Evolutionary conservation across 1,140 invertebrate species (phyloP).

Genomic region (Kradibia gibbosae): DNA sequence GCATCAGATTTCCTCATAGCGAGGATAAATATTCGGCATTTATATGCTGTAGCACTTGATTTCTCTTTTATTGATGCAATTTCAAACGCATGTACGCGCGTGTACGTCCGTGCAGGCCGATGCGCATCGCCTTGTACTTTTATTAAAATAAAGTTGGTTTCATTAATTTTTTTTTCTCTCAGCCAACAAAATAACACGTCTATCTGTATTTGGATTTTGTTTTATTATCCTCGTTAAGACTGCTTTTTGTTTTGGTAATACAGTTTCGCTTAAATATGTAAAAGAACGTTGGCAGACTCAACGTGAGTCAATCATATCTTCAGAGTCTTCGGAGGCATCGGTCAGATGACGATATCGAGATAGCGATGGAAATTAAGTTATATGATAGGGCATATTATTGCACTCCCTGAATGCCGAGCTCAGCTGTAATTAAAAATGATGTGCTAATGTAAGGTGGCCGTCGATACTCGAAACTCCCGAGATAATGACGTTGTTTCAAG

Average conservation of each 20-base stretch:
- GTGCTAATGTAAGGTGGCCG: too few relatives aligned
- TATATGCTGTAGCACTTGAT: neutral
- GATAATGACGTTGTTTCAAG: too few relatives aligned
- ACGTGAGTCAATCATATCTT: too few relatives aligned
- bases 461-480: too few relatives aligned
- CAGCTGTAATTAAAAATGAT: too few relatives aligned
- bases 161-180: neutral
- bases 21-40: slow-evolving; percentile 18
- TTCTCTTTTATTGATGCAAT: neutral
- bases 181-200: neutral
- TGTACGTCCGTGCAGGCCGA: neutral
- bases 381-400: too few relatives aligned
- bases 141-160: neutral
- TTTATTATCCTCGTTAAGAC: neutral
- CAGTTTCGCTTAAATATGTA: neutral
- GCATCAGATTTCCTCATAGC: slow-evolving; percentile 13
- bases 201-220: neutral
- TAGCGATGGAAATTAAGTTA: too few relatives aligned
- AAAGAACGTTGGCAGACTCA: neutral
- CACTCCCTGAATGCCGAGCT: too few relatives aligned
- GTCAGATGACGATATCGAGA: too few relatives aligned
- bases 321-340: too few relatives aligned
- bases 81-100: neutral
- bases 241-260: neutral
- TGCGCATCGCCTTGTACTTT: neutral